These are phyloP conservation scores for Plectropomus leopardus DNA, from an alignment of 2,113 vertebrate species.

Conservation along the genomic window DNA sequence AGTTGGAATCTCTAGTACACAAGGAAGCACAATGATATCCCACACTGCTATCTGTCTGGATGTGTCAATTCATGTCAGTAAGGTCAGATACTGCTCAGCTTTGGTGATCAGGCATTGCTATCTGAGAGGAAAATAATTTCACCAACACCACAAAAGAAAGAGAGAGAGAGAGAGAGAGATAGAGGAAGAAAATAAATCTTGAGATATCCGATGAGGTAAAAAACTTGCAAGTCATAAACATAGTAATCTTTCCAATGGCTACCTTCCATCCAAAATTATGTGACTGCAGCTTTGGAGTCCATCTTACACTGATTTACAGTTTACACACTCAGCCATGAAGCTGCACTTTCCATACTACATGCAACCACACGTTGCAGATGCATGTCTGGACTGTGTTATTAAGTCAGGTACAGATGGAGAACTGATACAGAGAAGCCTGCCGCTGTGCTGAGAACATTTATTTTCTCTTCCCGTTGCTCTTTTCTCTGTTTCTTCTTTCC, in stretches of 20 bases:
- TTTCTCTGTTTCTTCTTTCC: background rate
- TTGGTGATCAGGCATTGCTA: background rate
- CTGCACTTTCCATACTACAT: conserved; percentile 1
- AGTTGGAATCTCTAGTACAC: background rate
- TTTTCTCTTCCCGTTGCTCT: background rate
- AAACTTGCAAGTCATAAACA: background rate
- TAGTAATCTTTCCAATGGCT: background rate
- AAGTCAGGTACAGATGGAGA: conserved; percentile 19
- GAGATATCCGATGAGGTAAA: background rate
- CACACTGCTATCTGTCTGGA: background rate
- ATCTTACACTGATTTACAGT: background rate
- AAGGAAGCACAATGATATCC: background rate
- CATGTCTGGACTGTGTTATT: background rate
- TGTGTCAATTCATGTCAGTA: background rate
- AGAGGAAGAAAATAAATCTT: too few relatives aligned
- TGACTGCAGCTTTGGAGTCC: background rate
- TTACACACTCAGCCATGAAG: background rate
- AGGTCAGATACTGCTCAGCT: background rate
- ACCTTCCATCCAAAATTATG: background rate
- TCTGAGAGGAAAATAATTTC: background rate
- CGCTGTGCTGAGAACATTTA: background rate
- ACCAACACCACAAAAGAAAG: background rate
- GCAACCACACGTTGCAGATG: background rate
- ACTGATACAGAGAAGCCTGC: conserved; percentile 15
- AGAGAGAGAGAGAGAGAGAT: background rate